phyloP scores from a whole-genome alignment of 1,140 invertebrate species.

The Psilanteris sp. region DNA sequence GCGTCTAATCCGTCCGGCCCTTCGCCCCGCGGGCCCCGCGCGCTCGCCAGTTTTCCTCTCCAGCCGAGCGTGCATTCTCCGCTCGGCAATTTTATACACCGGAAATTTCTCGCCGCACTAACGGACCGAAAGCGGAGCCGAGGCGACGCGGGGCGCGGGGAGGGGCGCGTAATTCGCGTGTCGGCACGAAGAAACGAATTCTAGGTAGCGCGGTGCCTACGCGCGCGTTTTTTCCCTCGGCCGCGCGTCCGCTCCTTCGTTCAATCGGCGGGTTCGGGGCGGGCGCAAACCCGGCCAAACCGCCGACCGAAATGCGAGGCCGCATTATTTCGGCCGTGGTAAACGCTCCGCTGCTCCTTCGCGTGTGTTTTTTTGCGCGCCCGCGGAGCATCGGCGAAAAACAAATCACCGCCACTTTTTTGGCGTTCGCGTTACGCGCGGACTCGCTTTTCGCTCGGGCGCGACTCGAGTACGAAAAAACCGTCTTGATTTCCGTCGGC shows the following conservation, averaged over 20 bases:
- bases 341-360: too few relatives aligned
- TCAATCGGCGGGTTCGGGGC: slow-evolving; percentile 66
- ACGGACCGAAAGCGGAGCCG: slow-evolving; percentile 20
- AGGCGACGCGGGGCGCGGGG: slow-evolving; percentile 3
- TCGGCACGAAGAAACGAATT: slow-evolving; percentile 67
- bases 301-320: slow-evolving; percentile 56
- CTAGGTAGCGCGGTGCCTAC: slow-evolving; percentile 42
- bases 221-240: slow-evolving; percentile 60
- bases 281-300: slow-evolving; percentile 64
- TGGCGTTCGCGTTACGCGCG: too few relatives aligned
- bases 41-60: slow-evolving; percentile 38
- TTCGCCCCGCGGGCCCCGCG: slow-evolving; percentile 23
- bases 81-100: slow-evolving; percentile 65
- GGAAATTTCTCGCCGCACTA: slow-evolving; percentile 64
- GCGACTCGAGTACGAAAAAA: too few relatives aligned
- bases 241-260: slow-evolving; percentile 51
- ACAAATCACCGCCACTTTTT: too few relatives aligned
- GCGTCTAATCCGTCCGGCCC: slow-evolving; percentile 30
- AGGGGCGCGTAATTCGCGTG: slow-evolving; percentile 52
- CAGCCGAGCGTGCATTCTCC: slow-evolving; percentile 61
- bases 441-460: too few relatives aligned
- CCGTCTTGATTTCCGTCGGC: too few relatives aligned
- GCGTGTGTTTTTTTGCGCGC: too few relatives aligned
- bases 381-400: too few relatives aligned
- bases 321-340: too few relatives aligned